Evolutionary conservation across 2,888 invertebrate species (phyloP).

Genomic region (Idaea aversata): DNA sequence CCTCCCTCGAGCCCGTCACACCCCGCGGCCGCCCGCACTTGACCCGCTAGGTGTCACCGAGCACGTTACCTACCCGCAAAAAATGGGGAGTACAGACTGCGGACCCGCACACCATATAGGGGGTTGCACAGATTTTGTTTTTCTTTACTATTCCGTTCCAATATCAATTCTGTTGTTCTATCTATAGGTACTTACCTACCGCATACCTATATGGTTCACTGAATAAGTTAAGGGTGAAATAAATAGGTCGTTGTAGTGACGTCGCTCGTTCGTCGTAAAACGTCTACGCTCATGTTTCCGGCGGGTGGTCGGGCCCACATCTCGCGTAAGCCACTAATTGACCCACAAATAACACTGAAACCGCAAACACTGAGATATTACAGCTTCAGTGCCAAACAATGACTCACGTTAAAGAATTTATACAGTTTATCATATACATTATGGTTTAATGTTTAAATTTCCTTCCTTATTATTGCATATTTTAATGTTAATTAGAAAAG

Average conservation of each 20-base stretch:
- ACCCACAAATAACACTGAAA: slow-evolving; percentile 51
- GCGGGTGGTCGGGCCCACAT: slow-evolving; percentile 34
- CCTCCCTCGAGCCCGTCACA: slow-evolving; percentile 21
- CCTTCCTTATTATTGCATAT: slow-evolving; percentile 37
- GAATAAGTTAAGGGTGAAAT: slow-evolving; percentile 17
- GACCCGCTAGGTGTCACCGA: slow-evolving; percentile 73
- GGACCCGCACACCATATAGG: slow-evolving; percentile 32
- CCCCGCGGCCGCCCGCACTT: slow-evolving; percentile 50
- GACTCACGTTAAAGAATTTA: slow-evolving; percentile 34
- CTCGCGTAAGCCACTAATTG: slow-evolving; percentile 49
- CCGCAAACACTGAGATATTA: slow-evolving; percentile 51
- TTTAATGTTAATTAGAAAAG: neutral
- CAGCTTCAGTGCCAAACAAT: slow-evolving; percentile 47
- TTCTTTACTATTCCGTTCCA: slow-evolving; percentile 58
- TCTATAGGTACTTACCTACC: slow-evolving; percentile 14
- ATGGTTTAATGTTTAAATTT: slow-evolving; percentile 32
- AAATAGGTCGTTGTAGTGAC: slow-evolving; percentile 22
- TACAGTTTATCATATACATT: slow-evolving; percentile 38
- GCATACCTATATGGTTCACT: slow-evolving; percentile 13
- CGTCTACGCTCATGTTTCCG: slow-evolving; percentile 33
- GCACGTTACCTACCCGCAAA: slow-evolving; percentile 72
- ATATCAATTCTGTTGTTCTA: slow-evolving; percentile 38
- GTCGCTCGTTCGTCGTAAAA: slow-evolving; percentile 10
- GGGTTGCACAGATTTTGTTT: slow-evolving; percentile 61
- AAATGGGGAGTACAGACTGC: slow-evolving; percentile 46